phyloP scores from a whole-genome alignment of 2,888 invertebrate genomes.

The Pseudoips prasinana region DNA sequence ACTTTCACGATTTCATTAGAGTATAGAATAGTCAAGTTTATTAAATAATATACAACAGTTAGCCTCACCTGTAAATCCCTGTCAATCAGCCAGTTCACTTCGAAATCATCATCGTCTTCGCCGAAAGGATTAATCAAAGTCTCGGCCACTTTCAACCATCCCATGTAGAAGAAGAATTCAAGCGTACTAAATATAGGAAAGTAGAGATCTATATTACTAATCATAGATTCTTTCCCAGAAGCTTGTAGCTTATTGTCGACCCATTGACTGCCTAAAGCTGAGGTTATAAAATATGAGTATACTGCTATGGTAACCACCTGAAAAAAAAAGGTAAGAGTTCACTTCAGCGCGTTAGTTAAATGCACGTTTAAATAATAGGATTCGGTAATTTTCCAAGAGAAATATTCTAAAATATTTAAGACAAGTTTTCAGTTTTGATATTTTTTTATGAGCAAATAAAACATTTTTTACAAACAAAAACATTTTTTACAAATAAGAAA shows the following conservation, averaged over 20 bases:
- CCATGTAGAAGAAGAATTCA: constrained; percentile 94
- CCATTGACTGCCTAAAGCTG: constrained; percentile 95
- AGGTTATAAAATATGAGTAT: constrained; percentile 94
- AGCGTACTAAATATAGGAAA: constrained; percentile 95
- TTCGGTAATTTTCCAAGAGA: no score
- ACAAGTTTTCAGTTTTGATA: no score
- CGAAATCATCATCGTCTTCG: constrained; percentile 95
- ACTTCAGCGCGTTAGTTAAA: background rate
- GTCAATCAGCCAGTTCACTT: constrained; percentile 96
- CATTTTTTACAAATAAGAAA: no score
- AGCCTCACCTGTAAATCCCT: constrained; percentile 93
- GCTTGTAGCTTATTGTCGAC: constrained; percentile 80
- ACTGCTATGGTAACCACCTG: constrained; percentile 94
- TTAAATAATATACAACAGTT: no score
- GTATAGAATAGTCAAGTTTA: no score
- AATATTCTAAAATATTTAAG: no score
- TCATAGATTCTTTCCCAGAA: constrained; percentile 44
- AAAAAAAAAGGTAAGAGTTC: constrained; percentile 27
- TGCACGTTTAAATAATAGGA: background rate
- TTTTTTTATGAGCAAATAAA: no score
- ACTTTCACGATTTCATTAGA: no score
- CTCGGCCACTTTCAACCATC: constrained; percentile 96
- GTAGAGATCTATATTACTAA: constrained; percentile 89
- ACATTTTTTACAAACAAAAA: no score
- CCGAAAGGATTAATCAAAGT: constrained; percentile 95